phyloP scores from a whole-genome alignment of 1,140 invertebrate genomes.

The Pseudachorutes palmiensis region DNA sequence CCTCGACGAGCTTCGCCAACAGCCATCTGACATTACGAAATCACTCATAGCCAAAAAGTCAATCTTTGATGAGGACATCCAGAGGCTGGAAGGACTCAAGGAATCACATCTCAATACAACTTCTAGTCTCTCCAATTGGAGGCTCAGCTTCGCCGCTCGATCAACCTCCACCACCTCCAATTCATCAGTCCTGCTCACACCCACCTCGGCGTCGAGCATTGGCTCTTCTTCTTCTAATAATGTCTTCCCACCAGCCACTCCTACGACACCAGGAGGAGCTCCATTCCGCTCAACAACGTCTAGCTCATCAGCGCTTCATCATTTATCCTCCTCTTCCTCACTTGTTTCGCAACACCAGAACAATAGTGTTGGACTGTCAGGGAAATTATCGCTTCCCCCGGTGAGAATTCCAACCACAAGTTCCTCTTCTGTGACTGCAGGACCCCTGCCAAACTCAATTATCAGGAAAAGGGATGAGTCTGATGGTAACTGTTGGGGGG shows the following conservation, averaged over 20 bases:
- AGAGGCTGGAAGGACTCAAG: conserved; percentile 70
- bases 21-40: conserved; percentile 89
- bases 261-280: not conserved
- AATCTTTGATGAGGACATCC: conserved; percentile 91
- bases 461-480: not conserved
- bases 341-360: too few relatives aligned
- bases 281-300: too few relatives aligned
- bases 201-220: conserved; percentile 20
- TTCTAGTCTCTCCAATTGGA: conserved; percentile 34
- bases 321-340: too few relatives aligned
- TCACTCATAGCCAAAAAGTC: conserved; percentile 82
- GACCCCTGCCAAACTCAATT: conserved; percentile 1
- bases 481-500: not conserved
- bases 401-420: not conserved
- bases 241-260: not conserved
- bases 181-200: conserved; percentile 31
- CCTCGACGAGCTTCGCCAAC: conserved; percentile 54
- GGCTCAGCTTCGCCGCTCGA: conserved; percentile 40
- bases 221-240: conserved; percentile 1
- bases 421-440: not conserved
- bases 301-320: too few relatives aligned
- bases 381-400: not conserved
- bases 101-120: conserved; percentile 39
- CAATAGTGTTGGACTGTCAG: not conserved
- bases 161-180: conserved; percentile 29